Percentiles rank a stretch among this genome's conserved stretches.
Conservation (phyloP, 2,888 invertebrate species). For the Muschampia plurimacula region DNA sequence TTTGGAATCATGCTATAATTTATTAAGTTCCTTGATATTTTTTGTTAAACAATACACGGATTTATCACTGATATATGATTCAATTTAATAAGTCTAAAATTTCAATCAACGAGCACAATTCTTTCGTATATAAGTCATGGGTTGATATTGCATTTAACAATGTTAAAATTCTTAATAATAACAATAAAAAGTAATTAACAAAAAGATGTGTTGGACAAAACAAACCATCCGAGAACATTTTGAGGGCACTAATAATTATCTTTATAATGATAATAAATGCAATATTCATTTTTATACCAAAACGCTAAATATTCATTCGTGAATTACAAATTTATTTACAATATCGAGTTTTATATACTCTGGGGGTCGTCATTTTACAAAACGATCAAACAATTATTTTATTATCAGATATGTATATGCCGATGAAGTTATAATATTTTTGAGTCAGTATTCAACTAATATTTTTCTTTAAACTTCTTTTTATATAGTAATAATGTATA, state of each 20-base stretch:
- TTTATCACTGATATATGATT: slow-evolving; percentile 2
- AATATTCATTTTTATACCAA: slow-evolving; percentile 72
- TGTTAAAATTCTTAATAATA: slow-evolving; percentile 84
- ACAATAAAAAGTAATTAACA: slow-evolving; percentile 83
- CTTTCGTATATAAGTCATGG: slow-evolving; percentile 52
- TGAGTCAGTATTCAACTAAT: slow-evolving; percentile 76
- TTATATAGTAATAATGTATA: slow-evolving; percentile 74
- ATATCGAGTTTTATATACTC: slow-evolving; percentile 57
- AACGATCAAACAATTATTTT: slow-evolving; percentile 51
- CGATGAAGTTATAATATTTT: slow-evolving; percentile 55
- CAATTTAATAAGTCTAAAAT: slow-evolving; percentile 28
- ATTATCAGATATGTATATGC: slow-evolving; percentile 52
- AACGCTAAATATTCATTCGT: slow-evolving; percentile 66
- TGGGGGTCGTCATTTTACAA: slow-evolving; percentile 56
- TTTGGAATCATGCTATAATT: slow-evolving; percentile 36
- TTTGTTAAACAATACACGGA: slow-evolving; percentile 28
- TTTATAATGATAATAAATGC: slow-evolving; percentile 76
- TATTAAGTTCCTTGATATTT: slow-evolving; percentile 12
- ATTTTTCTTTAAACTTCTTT: slow-evolving; percentile 75
- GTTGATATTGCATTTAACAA: slow-evolving; percentile 78
- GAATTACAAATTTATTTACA: slow-evolving; percentile 83
- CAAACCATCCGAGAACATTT: slow-evolving; percentile 80
- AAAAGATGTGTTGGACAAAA: slow-evolving; percentile 74
- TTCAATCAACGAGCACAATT: slow-evolving; percentile 53
- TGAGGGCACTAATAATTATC: slow-evolving; percentile 66